Evolutionary conservation across 2,113 vertebrate species (phyloP).

Genomic region (Cebus imitator): DNA sequence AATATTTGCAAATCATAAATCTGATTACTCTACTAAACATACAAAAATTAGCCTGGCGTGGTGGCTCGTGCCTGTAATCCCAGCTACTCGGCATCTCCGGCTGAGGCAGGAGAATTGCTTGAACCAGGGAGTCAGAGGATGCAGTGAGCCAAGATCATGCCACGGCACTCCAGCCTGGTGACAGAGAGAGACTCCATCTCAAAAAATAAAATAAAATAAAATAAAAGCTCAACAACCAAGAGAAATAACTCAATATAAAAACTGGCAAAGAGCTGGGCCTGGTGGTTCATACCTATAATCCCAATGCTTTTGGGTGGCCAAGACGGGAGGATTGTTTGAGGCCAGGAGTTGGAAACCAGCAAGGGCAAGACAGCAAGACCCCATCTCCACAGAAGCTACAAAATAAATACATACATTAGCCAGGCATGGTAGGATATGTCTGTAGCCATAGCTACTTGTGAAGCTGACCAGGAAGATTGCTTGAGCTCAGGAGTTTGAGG

Average conservation of each 20-base stretch:
- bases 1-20: background rate
- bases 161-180: no score
- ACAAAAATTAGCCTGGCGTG: no score
- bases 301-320: background rate
- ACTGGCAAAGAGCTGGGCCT: background rate
- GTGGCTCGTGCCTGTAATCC: no score
- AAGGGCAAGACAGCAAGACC: background rate
- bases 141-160: no score
- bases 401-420: background rate
- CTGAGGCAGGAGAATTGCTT: no score
- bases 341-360: background rate
- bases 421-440: background rate
- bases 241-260: slow-evolving; percentile 1
- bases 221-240: slow-evolving; percentile 18
- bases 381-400: background rate
- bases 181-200: no score
- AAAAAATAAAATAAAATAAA: no score
- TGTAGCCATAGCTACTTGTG: background rate
- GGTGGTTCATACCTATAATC: background rate
- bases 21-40: background rate
- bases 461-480: background rate
- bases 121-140: no score
- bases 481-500: background rate
- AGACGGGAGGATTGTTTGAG: background rate
- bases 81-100: no score